phyloP scores from a whole-genome alignment of 2,113 vertebrate genomes.

The Tachuris rubrigastra region DNA sequence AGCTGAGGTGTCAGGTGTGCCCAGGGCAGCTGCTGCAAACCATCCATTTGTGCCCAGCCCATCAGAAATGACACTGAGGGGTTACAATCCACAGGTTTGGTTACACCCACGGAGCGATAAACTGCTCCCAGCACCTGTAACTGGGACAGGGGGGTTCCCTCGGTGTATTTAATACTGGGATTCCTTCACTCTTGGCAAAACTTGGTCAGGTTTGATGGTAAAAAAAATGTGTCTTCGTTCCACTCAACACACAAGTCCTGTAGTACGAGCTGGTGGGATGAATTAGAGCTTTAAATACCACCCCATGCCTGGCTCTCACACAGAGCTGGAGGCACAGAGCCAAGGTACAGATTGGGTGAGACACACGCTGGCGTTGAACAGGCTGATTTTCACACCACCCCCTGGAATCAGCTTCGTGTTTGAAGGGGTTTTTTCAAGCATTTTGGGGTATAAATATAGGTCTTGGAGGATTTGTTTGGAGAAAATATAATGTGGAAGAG shows the following conservation, averaged over 20 bases:
- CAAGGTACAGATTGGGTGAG: constrained; percentile 39
- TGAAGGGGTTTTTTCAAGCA: background rate
- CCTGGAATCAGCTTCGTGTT: background rate
- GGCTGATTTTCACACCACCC: constrained; percentile 49
- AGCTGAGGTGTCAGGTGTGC: too few species aligned
- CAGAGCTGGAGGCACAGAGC: constrained; percentile 19
- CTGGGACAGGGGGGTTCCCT: background rate
- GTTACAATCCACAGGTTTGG: too few species aligned
- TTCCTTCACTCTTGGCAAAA: background rate
- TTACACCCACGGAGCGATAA: too few species aligned
- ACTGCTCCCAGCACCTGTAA: too few species aligned
- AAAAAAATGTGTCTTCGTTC: background rate
- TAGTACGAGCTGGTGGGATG: constrained; percentile 20
- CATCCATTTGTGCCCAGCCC: too few species aligned
- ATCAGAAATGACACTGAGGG: too few species aligned
- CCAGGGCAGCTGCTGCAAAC: too few species aligned
- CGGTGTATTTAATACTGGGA: background rate
- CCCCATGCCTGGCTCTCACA: background rate
- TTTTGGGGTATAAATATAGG: constrained; percentile 9
- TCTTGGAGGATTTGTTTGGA: constrained; percentile 6
- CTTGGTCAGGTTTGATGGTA: background rate
- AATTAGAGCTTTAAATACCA: constrained; percentile 35
- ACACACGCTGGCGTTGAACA: background rate
- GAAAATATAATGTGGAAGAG: background rate
- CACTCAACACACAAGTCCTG: background rate